Conservation (phyloP, 2,113 vertebrate species). For the Neopipo cinnamomea region DNA sequence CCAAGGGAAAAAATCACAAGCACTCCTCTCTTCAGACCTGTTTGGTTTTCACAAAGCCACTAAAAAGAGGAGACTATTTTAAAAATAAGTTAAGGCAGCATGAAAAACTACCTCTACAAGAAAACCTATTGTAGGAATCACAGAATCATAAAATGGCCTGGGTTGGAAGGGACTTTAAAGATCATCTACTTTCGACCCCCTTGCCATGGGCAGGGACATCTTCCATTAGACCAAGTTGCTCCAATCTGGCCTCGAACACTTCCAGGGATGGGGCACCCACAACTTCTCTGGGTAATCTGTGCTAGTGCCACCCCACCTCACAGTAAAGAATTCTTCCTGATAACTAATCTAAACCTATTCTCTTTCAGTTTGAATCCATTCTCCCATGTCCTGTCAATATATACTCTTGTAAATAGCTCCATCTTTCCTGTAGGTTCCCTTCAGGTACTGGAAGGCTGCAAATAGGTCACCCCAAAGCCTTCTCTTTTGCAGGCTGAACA, state of each 20-base stretch:
- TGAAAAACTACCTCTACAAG: not conserved
- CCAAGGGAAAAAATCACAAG: accelerated
- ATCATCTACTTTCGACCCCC: not conserved
- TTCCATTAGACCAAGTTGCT: not conserved
- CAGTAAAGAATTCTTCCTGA: not conserved
- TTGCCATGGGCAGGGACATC: not conserved
- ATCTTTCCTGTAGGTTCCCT: not conserved
- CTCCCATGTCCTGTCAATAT: too few species aligned
- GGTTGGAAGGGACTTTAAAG: not conserved
- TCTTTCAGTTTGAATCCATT: not conserved
- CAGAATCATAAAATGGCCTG: not conserved
- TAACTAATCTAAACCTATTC: not conserved
- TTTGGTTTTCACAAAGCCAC: not conserved
- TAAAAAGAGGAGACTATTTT: not conserved
- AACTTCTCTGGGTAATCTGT: not conserved
- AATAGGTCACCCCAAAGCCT: not conserved
- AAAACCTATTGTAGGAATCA: not conserved
- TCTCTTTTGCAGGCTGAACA: not conserved
- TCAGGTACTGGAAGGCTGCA: not conserved
- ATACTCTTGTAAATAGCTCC: not conserved
- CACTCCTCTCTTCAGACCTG: not conserved
- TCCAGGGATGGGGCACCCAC: not conserved
- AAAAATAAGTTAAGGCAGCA: not conserved
- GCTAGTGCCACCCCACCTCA: not conserved
- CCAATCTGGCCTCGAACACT: not conserved